Base-by-base conservation (phyloP, 2,888 invertebrate genomes). In the Troides oblongomaculatus region DNA sequence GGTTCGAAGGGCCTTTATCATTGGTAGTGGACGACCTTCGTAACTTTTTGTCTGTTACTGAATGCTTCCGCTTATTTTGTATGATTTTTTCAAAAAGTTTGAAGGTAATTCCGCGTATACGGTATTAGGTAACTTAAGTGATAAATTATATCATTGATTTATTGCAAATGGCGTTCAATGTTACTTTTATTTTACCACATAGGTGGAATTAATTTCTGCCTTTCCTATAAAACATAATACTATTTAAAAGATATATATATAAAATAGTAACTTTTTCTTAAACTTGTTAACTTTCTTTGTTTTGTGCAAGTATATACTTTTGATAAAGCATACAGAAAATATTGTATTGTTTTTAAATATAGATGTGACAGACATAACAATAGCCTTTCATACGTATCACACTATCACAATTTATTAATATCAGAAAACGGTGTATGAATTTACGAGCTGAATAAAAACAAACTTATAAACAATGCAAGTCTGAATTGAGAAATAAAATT, bases 61-160 rank as follows among this genome's bases (percentile, higher is more conserved):
- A 74, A 74, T 72, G 72, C 78, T 82, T 81, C 80, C 81, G 80
- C 76, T 73, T 78, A 76, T 75, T 71, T 73, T 72, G 72, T 74
- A 74, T 59, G 56, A 30, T 50, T 62, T 75, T 69, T 71, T 71
- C 64, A 64, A 72, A 73, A 71, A 73, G 71, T 70, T 68, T 69
- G 75, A 75, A 77, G 78, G 77, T 71, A 74, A 72, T 74, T 78
- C 76, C 76, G 76, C 66, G 21, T 71, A 68, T 50, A 46, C 64
- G 66, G 60, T 46, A 46, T 69, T 71, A 64, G 68, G 56, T 69
- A 69, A 69, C 67, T 66, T 70, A 57, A 68, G 64, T 53, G 57
- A 57, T 57, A 3, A 57, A 57, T 21, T 50, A 50, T 50, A 50
- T 17, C 50, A 50, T 50, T 50, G 50, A 50, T 50, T 50, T 17